Conservation (phyloP, 2,797 vertebrate species). For the Gobionotothen gibberifrons region DNA sequence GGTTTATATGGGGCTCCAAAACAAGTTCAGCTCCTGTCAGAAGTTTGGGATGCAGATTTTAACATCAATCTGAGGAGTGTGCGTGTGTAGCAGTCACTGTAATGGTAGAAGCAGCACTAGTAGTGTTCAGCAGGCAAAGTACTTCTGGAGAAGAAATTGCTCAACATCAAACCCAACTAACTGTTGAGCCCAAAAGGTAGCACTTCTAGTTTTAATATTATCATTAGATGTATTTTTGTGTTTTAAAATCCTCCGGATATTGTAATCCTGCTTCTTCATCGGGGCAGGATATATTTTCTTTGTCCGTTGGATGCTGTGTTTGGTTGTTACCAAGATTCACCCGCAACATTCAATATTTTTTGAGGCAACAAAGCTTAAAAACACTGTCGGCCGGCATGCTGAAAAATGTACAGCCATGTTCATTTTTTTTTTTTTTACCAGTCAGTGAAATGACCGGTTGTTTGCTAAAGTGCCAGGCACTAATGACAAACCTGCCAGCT, state of each 20-base stretch:
- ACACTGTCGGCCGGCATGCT: conserved; percentile 37
- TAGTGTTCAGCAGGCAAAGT: conserved; percentile 67
- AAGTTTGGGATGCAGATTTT: conserved; percentile 41
- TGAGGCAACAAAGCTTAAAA: conserved; percentile 42
- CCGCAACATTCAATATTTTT: conserved; percentile 8
- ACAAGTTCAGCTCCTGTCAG: conserved; percentile 30
- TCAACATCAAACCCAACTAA: conserved; percentile 35
- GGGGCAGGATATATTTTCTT: neutral
- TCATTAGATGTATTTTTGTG: conserved; percentile 12
- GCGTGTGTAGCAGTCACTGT: conserved; percentile 35
- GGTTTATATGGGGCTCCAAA: conserved; percentile 36
- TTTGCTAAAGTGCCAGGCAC: conserved; percentile 32
- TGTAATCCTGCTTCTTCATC: conserved; percentile 10
- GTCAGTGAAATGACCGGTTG: conserved; percentile 4
- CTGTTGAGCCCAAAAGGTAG: conserved; percentile 20
- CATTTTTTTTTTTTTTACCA: conserved; percentile 1
- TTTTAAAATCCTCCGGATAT: conserved; percentile 7
- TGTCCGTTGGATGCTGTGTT: conserved; percentile 14
- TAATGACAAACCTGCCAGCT: conserved; percentile 29
- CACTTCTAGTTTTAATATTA: conserved; percentile 2
- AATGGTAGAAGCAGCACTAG: conserved; percentile 57
- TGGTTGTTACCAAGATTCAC: conserved; percentile 23
- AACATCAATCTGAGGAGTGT: conserved; percentile 48
- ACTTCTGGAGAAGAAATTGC: conserved; percentile 34
- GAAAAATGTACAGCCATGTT: conserved; percentile 12